These are phyloP conservation scores for Mungos mungo DNA, from an alignment of 2,113 vertebrate genomes.

Conservation along the genomic window DNA sequence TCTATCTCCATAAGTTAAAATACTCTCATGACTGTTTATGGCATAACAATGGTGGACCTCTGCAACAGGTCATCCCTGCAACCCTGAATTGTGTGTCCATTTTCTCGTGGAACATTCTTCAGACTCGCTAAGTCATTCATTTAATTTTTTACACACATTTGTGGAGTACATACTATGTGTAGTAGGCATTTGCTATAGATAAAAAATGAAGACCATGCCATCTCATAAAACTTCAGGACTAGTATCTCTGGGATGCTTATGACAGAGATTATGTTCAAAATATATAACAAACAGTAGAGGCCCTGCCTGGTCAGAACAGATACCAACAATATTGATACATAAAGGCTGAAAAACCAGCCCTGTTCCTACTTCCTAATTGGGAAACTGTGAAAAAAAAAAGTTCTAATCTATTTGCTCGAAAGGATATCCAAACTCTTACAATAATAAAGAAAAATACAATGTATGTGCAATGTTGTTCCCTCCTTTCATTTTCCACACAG, in stretches of 20 bases:
- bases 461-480: neutral
- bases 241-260: neutral
- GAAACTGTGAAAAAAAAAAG: neutral
- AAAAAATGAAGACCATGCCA: neutral
- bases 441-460: neutral
- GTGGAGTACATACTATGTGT: fast-evolving
- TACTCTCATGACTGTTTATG: neutral
- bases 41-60: neutral
- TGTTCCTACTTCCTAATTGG: neutral
- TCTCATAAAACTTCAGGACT: neutral
- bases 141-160: neutral
- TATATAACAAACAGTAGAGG: neutral
- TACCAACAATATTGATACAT: neutral
- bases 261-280: neutral
- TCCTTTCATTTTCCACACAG: neutral
- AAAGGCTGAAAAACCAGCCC: neutral
- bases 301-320: neutral
- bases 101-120: neutral
- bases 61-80: neutral
- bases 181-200: neutral
- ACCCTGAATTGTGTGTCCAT: neutral
- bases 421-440: neutral
- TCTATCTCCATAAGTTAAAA: neutral
- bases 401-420: neutral
- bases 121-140: neutral